Base-by-base conservation (phyloP, 92 coral and sea anemone species). In the Porites cylindrica region DNA sequence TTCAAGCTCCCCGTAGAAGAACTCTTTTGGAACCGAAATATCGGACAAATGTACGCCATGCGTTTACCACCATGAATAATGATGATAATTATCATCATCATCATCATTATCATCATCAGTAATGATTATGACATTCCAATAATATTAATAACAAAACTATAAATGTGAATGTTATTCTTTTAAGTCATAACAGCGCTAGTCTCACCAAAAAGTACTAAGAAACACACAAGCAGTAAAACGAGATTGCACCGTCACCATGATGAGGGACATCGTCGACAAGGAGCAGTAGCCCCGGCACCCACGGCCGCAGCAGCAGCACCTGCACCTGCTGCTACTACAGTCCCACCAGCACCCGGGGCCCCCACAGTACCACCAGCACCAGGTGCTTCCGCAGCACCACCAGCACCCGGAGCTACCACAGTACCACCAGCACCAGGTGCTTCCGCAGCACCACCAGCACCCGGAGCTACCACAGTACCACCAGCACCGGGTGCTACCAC, bases 221-320 rank as follows among this genome's bases (percentile, higher is more conserved):
- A 26, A 10, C 87, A 75, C 23, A 61, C 43, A 47, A 16, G n/a
- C 47, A 38, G 47, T 38, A 38, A 38, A 38, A 38, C 47, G 47
- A 38, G 47, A 38, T 38, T 38, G 47, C 47, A 38, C 47, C 81
- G 26, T 14, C 75, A 38, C 18, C 86, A 82, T 38, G 80, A 83
- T 52, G 64, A 73, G 52, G 80, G 79, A 4, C 72, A 83, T 83
- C 87, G 79, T 8, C 79, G 87, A 72, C 87, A 83, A 21, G 52
- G 61, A 3, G 29, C 76, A 12, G 84, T 64, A 50, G 43, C 59
- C 18, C 68, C 82, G 1, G 38, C 62, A 19, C 8, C 73, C 16
- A 51, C 72, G 16, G 87, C 14, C 2, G 59, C 60, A 21, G 52
- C 19, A 72, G 77, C 13, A n/a, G 66, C 70, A 53, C 68, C 16